Evolutionary conservation across 2,888 invertebrate species (phyloP), one percentile per base, ranked within the genome.

Genomic region (Mesorhabditis sp.): DNA sequence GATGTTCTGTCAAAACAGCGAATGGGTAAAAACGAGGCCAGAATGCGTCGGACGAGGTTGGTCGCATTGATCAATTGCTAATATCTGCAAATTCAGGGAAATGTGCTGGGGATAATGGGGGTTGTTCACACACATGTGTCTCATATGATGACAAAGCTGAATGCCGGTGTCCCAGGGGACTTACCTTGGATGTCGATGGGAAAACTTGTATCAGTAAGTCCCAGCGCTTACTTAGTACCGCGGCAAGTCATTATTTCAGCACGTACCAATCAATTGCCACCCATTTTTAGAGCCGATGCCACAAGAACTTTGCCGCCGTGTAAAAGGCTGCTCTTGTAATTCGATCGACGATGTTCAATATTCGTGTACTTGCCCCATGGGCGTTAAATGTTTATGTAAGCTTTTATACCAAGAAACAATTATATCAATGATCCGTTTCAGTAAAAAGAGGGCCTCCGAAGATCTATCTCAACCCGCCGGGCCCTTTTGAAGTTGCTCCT

Each of bases 141-240:
- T 83, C 83, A 5, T 76, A 75, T 67, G 80, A 84, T 62, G 73
- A 74, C 45, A 77, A 77, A 28, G 76, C 83, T 45, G 85, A 84
- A 66, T 85, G 84, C 73, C 78, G 78, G 68, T 85, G 84, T 67
- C 84, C 84, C 13, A 70, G 79, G 43, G 84, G 84, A 71, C 77
- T 82, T 78, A 80, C 79, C 4, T 73, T 84, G 28, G 82, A 84
- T 65, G 70, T 69, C 3, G 81, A 82, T 72, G 71, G 75, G 69
- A 81, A 82, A 72, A 83, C 80, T 43, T 84, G 84, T 70, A 82
- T 80, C 62, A 85, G 83, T 83, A 50, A 71, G 80, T 69, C 5
- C 6, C 42, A 13, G 13, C 41, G 13, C 10, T 45, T 72, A 10
- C 28, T 15, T 61, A 13, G 67, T 13, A 67, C 28, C 10, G 13